Conservation (phyloP, 2,113 vertebrate genomes). For the Pseudorectes ferrugineus region DNA sequence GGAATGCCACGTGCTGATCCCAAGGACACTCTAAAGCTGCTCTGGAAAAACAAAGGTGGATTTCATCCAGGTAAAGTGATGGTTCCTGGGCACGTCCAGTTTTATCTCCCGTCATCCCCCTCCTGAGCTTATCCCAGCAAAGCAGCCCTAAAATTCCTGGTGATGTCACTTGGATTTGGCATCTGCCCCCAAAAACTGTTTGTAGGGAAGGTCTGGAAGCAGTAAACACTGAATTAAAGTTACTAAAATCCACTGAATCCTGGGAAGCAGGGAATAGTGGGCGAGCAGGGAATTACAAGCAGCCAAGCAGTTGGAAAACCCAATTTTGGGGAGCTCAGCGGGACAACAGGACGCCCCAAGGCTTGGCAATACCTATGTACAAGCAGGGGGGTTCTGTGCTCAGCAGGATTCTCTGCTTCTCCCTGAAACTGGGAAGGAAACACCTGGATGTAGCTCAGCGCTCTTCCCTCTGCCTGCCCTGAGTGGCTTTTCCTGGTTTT, state of each 20-base stretch:
- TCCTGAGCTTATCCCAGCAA: background rate
- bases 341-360: background rate
- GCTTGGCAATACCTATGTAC: fast-evolving
- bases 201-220: background rate
- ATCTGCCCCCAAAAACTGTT: background rate
- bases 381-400: background rate
- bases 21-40: background rate
- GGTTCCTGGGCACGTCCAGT: fast-evolving
- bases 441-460: background rate
- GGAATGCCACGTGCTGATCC: background rate
- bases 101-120: background rate
- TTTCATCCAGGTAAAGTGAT: background rate
- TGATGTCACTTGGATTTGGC: background rate
- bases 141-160: background rate
- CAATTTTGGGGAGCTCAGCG: background rate
- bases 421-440: background rate
- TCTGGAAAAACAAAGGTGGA: fast-evolving
- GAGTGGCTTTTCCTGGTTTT: background rate
- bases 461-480: background rate
- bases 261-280: background rate
- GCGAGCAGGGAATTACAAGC: background rate
- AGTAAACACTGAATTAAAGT: background rate
- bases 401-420: background rate
- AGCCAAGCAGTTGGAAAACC: background rate
- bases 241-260: conserved; percentile 1